These are phyloP conservation scores for Acanthosepion esculentum DNA, from an alignment of 2,888 invertebrate species.

Conservation along the genomic window DNA sequence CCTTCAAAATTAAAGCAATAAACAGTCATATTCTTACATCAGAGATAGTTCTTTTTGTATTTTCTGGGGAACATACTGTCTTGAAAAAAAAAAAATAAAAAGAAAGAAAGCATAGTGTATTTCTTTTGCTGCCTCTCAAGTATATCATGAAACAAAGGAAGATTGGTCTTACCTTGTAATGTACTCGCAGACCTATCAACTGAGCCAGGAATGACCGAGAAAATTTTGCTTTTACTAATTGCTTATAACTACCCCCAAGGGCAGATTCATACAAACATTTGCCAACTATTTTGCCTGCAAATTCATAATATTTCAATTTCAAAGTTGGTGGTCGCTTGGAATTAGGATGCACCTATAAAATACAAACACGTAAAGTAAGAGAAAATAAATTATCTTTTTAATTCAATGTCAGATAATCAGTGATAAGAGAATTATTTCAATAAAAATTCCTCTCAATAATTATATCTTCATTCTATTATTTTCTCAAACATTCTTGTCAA, in stretches of 20 bases:
- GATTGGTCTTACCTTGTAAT: slow-evolving; percentile 84
- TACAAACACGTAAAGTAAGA: not conserved
- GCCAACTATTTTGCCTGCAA: slow-evolving; percentile 92
- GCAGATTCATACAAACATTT: slow-evolving; percentile 96
- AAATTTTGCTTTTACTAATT: slow-evolving; percentile 91
- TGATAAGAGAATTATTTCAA: no score
- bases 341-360: slow-evolving; percentile 85
- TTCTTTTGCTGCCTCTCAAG: no score
- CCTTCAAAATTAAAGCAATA: no score
- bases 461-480: no score
- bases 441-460: no score
- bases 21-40: no score
- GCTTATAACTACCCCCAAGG: slow-evolving; percentile 89
- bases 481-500: no score
- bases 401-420: not conserved
- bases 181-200: slow-evolving; percentile 92
- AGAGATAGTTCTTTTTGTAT: no score
- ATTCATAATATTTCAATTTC: slow-evolving; percentile 91
- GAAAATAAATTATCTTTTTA: not conserved
- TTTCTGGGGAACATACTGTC: no score
- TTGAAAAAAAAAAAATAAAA: no score
- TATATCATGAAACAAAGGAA: not conserved
- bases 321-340: slow-evolving; percentile 81
- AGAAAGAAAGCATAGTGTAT: not conserved
- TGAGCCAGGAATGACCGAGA: slow-evolving; percentile 94